These are phyloP conservation scores for Ascaphus truei DNA, from an alignment of 2,113 vertebrate species.

Conservation along the genomic window DNA sequence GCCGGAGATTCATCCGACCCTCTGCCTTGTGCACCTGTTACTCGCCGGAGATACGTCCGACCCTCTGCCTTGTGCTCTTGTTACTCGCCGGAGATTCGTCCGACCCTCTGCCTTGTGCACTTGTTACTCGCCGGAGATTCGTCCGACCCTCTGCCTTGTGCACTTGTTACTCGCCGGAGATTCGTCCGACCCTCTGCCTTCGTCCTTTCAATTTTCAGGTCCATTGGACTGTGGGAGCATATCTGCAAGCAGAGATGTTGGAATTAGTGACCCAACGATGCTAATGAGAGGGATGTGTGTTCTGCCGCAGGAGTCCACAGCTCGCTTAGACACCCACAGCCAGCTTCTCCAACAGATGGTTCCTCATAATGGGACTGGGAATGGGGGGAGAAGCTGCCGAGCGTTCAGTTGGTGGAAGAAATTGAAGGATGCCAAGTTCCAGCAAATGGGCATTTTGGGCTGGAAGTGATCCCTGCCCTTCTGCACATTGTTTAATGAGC, in stretches of 20 bases:
- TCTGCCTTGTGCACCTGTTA: no score
- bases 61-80: no score
- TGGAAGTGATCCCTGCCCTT: background rate
- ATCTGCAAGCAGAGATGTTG: background rate
- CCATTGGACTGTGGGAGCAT: background rate
- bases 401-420: background rate
- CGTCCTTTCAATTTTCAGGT: background rate
- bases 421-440: background rate
- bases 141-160: background rate
- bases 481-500: background rate
- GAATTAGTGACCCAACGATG: background rate
- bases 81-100: no score
- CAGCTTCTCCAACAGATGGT: background rate
- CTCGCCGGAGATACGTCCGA: no score
- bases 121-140: no score
- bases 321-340: no score
- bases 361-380: background rate
- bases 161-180: background rate
- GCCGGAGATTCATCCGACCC: no score
- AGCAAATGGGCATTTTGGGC: background rate
- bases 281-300: background rate
- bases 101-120: no score
- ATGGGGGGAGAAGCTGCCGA: background rate
- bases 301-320: background rate
- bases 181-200: background rate